Base-by-base conservation (phyloP, 1,140 invertebrate genomes). In the Asbolus verrucosus region DNA sequence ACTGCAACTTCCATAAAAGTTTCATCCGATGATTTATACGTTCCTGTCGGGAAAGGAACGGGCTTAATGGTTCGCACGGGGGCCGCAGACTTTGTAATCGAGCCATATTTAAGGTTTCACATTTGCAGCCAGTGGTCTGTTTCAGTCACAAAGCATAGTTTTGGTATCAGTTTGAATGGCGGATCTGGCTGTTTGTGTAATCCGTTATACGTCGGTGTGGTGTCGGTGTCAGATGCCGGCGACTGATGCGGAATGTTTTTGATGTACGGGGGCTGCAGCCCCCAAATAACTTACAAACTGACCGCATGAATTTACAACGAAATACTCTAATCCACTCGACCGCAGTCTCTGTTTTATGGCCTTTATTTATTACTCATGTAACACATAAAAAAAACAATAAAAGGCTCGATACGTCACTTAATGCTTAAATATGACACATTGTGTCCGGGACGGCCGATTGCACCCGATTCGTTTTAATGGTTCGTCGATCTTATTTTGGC, bases 241-340 rank as follows among this genome's bases (percentile, higher is more conserved):
- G 21, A 54, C 46, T 54, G 46, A 54, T 27, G 46, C 46, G 46
- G 46, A 54, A 54, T 54, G 46, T 54, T 54, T 54, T 54, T 54
- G 46, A 54, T 54, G 46, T 54, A 14, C 19, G 33, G 11, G 6
- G 11, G 6, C 2, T 2, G 11, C 33, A 4, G 11, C 46, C 46
- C 46, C 46, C 19, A 54, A 54, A 54, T 54, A 54, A 54, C 46
- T 54, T 54, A 54, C 46, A 54, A 54, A 54, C 46, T 54, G 46
- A 54, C 46, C 46, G 21, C 46, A 54, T 54, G 46, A 54, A 54
- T 54, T 54, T 27, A 54, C 46, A 54, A 54, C 46, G 46, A 24
- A 54, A 54, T 54, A 19, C 46, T 54, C 21, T 54, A 54, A 54
- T 54, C 46, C 46, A 54, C 46, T 30, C 19, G 19, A 54, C 46